Base-by-base conservation (phyloP, 2,113 vertebrate species). In the Engystomops pustulosus region DNA sequence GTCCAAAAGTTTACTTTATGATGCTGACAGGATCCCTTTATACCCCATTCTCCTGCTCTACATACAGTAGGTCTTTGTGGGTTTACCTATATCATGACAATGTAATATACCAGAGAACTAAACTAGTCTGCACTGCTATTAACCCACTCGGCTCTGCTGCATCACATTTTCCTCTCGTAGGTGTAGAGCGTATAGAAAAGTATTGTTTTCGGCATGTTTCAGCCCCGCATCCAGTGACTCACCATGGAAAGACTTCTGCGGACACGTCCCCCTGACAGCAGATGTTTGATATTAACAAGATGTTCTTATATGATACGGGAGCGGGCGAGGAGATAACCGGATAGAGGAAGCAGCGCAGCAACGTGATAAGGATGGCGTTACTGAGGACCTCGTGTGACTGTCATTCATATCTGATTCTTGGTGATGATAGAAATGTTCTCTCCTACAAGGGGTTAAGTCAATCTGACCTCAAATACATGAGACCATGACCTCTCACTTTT, bases 221-320 rank as follows among this genome's bases (percentile, higher is more conserved):
- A 8, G 34, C 20, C 20, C 62, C n/a, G 67, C 38, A 23, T 27
- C 4, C 51, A 18, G 27, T 81, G 79, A 81, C 67, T 80, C 79
- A 72, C 45, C n/a, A 10, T 69, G 60, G 27, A 51, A 49, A 45
- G 36, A 12, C 62, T 47, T 45, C 60, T 82, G 49, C 58, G 36
- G 36, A 17, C 38, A 38, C 49, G 11, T 51, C 38, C 47, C 67
- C 68, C 58, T 4, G 53, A 18, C 69, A 27, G 49, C 69, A 72
- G 68, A 32, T 82, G 80, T 27, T 82, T 72, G n/a, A 44, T 82
- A 82, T 72, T 71, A 82, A 72, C 51, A 83, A 71, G 81, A 83
- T 83, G 55, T 83, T 47, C 44, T 49, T 27, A 30, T 53, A 23
- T 83, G 53, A 62, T 83, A 74, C 25, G n/a, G 69, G 23, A 36